Base-by-base conservation (phyloP, 64 coral and sea anemone genomes). In the Anthopleura sola region DNA sequence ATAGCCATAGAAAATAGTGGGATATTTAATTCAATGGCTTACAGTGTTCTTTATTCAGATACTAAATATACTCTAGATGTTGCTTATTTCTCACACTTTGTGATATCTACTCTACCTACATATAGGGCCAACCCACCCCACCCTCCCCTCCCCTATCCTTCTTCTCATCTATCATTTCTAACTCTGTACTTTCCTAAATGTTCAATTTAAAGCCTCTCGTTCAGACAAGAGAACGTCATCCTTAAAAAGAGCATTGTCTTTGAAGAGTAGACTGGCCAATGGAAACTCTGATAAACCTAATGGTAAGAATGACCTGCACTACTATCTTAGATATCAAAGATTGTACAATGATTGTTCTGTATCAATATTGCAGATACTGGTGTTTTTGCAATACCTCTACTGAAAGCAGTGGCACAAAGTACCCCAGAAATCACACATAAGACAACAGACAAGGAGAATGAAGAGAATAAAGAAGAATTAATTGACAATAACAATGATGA, bases 371-470 rank as follows among this genome's bases (percentile, higher is more conserved):
- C 54, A 96, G 94, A 96, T 66, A 86, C 91, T 71, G 94, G 86
- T 6, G 94, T 96, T 17, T 96, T 96, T 92, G 90, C 94, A 75
- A 92, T 96, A 53, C 94, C 94, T 23, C 87, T 96, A 23, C 85
- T 87, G 36, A 92, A 81, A 84, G 94, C 94, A 58, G 94, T 96
- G 34, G 40, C 90, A 29, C 90, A 92, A 82, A 79, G 85, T 31
- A n/a, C 53, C 5, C 83, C 87, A 50, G 87, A 69, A 37, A 56
- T 38, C 80, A 92, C 24, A 12, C 68, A 85, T 36, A 87, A 75
- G 74, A 87, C 47, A 55, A 51, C 12, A 55, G 68, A 74, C 47
- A 64, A 66, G 32, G 51, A 24, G 37, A 88, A 32, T 75, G 64
- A 56, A 81, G 50, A 66, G 89, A 83, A 83, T 71, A 60, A 92